Percentiles rank a stretch among this genome's conserved stretches.
Evolutionary conservation across 1,140 invertebrate species (phyloP).

Genomic region (Brachionus sp.): DNA sequence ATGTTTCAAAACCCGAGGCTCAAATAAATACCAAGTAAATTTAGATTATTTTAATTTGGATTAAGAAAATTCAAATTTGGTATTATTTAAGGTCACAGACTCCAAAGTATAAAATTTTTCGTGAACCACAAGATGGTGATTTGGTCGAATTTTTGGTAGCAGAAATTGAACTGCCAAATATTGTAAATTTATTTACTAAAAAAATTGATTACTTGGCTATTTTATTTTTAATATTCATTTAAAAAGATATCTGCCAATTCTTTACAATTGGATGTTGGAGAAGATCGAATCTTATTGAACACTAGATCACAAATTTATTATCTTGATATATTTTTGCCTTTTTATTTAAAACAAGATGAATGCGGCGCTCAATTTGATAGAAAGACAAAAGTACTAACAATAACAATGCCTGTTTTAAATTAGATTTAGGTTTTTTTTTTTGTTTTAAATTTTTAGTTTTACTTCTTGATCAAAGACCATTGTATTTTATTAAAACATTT

Average conservation of each 20-base stretch:
- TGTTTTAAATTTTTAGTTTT: not conserved
- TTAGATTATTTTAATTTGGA: not conserved
- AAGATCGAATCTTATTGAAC: slow-evolving; percentile 70
- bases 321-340: slow-evolving; percentile 69
- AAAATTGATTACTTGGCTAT: too few species aligned
- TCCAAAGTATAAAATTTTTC: slow-evolving; percentile 55
- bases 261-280: slow-evolving; percentile 67
- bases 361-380: slow-evolving; percentile 66
- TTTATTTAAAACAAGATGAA: slow-evolving; percentile 63
- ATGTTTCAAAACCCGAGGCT: not conserved
- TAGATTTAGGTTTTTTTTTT: not conserved
- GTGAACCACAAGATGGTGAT: slow-evolving; percentile 56
- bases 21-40: not conserved
- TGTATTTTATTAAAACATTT: too few species aligned
- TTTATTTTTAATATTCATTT: too few species aligned
- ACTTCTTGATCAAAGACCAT: too few species aligned
- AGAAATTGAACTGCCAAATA: slow-evolving; percentile 63
- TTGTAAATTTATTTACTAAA: too few species aligned
- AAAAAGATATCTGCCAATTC: slow-evolving; percentile 65
- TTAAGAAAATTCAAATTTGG: too few species aligned
- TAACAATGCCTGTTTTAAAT: slow-evolving; percentile 42
- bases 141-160: slow-evolving; percentile 56
- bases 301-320: slow-evolving; percentile 63
- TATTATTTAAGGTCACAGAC: slow-evolving; percentile 54
- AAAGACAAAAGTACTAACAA: slow-evolving; percentile 58